Base-by-base conservation (phyloP, 1,140 invertebrate species). In the Atopsyche davidsoni region DNA sequence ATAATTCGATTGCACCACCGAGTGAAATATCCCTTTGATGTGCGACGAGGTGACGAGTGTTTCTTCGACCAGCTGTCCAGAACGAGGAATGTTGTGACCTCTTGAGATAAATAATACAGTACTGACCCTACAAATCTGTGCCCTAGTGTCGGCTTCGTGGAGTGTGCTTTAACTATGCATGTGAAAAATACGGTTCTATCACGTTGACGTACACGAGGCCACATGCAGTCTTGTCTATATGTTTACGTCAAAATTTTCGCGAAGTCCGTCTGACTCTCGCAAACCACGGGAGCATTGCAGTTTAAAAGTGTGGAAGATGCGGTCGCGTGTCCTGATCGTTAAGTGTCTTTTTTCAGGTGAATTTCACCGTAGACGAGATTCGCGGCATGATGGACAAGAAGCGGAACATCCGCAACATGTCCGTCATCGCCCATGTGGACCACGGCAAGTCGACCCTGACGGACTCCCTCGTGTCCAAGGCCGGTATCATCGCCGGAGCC, bases 341-440 rank as follows among this genome's bases (percentile, higher is more conserved):
- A 14, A 21, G 43, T 55, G 23, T 21, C 47, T 28, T 43, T 21
- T 78, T 78, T 31, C 65, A 96, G 96, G 96, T 99, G 83, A 99
- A 99, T 85, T 99, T 99, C 75, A 99, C 96, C 45, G 91, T 99
- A 79, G 96, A 98, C 80, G 94, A 99, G 81, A 99, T 99, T 80
- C 90, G 96, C 80, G 76, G 64, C 68, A 92, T 99, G 85, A 99
- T 99, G 96, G 95, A 99, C 88, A 94, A 94, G 70, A 98, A 98
- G 80, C 81, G 80, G 76, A 99, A 99, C 68, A 99, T 99, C 75
- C 86, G 97, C 70, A 99, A 99, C 78, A 99, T 99, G 96, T 99
- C 96, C 69, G 97, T 99, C 73, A 99, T 99, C 75, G 97, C 97
- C 62, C 97, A 99, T 76, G 97, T 99, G 53, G 97, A 99, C 81